Base-by-base conservation (phyloP, 2,113 vertebrate species). In the Calonectris borealis region DNA sequence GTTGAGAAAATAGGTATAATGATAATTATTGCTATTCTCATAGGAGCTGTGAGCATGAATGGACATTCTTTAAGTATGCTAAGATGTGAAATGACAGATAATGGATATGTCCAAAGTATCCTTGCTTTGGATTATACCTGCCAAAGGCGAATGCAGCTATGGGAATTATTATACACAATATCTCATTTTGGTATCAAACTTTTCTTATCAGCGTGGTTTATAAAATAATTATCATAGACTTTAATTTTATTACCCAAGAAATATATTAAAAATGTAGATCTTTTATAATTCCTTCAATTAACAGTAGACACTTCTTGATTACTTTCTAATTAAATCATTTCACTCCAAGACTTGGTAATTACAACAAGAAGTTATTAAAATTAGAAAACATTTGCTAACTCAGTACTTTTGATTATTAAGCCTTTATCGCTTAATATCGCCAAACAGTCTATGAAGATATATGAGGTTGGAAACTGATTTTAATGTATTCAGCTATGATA, bases 241-340 rank as follows among this genome's bases (percentile, higher is more conserved):
- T 96, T 97, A 98, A 98, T 98, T 98, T 98, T 98, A 98, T 98
- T 98, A 98, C 90, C 78, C 85, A 95, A 97, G 97, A 98, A 98
- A 98, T 98, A 98, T 98, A 98, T 98, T 98, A 98, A 98, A 98
- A 98, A 98, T 98, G 97, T 98, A 98, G 98, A 98, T 98, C 98
- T 98, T 98, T 98, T 98, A 98, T 98, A 98, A 98, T 98, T 98
- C 98, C 98, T 98, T 98, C 98, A 98, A 98, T 98, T 98, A 98
- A 98, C 98, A 98, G 97, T 98, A 98, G 98, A 98, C 98, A 98
- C 97, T 98, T 98, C 98, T 98, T 98, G 98, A 98, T 98, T 98
- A 98, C 98, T 98, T 98, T 98, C 98, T 98, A 98, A 98, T 98
- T 98, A 98, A 98, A 98, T 98, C 97, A 98, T 98, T 98, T 98